These are phyloP conservation scores for Eilema griseolum DNA, from an alignment of 2,888 invertebrate species.

Conservation along the genomic window DNA sequence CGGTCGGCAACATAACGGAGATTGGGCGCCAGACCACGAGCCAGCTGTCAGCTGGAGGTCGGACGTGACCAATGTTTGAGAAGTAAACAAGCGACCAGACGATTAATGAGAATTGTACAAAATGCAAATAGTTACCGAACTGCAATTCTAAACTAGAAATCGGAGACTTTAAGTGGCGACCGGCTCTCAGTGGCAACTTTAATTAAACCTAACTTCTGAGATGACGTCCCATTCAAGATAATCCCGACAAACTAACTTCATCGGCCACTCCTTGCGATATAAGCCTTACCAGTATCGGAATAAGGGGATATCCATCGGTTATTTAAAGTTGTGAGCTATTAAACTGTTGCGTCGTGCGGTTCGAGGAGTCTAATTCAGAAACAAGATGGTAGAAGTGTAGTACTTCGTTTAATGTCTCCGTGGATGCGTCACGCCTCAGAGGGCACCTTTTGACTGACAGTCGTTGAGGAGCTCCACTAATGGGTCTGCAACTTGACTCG, in stretches of 20 bases:
- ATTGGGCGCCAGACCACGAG: neutral
- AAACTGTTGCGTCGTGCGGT: conserved; percentile 73
- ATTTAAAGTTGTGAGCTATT: conserved; percentile 54
- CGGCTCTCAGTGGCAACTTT: conserved; percentile 74
- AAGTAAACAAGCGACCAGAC: conserved; percentile 38
- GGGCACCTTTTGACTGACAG: neutral
- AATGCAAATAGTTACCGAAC: conserved; percentile 74
- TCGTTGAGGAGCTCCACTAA: neutral
- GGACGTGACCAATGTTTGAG: conserved; percentile 34
- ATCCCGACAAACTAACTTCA: conserved; percentile 55
- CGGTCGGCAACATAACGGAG: neutral
- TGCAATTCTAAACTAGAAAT: conserved; percentile 71
- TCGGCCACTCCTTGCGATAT: conserved; percentile 27
- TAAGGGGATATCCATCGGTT: conserved; percentile 36
- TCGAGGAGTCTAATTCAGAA: conserved; percentile 64
- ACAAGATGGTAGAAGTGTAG: conserved; percentile 57
- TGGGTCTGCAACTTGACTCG: neutral
- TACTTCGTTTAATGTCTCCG: conserved; percentile 47
- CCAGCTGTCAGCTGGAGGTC: neutral
- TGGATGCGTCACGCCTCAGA: neutral
- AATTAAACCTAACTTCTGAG: conserved; percentile 82
- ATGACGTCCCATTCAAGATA: conserved; percentile 77
- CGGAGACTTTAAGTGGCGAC: conserved; percentile 69
- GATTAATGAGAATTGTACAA: conserved; percentile 57
- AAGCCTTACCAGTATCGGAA: conserved; percentile 42